A percentile compares a stretch with the other conserved stretches of the same genome.
Conservation (phyloP, 2,113 vertebrate species). For the Labrus mixtus region DNA sequence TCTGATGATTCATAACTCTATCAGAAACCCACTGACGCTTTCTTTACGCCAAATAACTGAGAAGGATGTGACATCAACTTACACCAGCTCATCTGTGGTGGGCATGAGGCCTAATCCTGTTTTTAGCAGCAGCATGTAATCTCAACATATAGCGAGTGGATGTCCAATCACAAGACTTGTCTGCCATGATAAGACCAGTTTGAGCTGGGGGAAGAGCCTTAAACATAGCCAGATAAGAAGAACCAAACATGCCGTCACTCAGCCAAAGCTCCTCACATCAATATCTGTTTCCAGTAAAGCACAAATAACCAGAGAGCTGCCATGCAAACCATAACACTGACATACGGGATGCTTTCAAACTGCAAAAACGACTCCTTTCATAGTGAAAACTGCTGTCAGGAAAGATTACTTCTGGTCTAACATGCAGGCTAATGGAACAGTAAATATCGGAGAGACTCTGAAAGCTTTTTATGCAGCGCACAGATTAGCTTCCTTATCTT, state of each 20-base stretch:
- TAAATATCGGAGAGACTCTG: slow-evolving; percentile 23
- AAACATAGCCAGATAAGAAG: slow-evolving; percentile 32
- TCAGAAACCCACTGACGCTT: neutral
- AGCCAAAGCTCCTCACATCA: slow-evolving; percentile 44
- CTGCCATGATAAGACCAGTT: slow-evolving; percentile 23
- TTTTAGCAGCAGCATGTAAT: slow-evolving; percentile 39
- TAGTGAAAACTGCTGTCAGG: slow-evolving; percentile 31
- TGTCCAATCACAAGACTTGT: slow-evolving; percentile 15
- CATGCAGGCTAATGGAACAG: slow-evolving; percentile 44
- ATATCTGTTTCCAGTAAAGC: slow-evolving; percentile 27
- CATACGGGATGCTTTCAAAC: slow-evolving; percentile 20
- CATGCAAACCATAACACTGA: slow-evolving; percentile 26
- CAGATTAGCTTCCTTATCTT: slow-evolving; percentile 44
- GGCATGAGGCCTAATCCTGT: slow-evolving; percentile 46
- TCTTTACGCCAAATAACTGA: slow-evolving; percentile 24
- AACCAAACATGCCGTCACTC: slow-evolving; percentile 21
- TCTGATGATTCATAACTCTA: slow-evolving; percentile 6
- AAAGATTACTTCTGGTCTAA: slow-evolving; percentile 26
- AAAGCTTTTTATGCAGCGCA: slow-evolving; percentile 49
- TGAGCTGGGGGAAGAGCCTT: slow-evolving; percentile 17
- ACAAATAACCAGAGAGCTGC: slow-evolving; percentile 12
- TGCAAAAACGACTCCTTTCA: slow-evolving; percentile 15
- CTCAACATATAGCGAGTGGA: slow-evolving; percentile 25
- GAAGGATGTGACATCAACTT: slow-evolving; percentile 11
- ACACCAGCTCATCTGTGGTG: slow-evolving; percentile 25